Evolutionary conservation across 2,888 invertebrate species (phyloP).

Genomic region (Heliconius hortense): DNA sequence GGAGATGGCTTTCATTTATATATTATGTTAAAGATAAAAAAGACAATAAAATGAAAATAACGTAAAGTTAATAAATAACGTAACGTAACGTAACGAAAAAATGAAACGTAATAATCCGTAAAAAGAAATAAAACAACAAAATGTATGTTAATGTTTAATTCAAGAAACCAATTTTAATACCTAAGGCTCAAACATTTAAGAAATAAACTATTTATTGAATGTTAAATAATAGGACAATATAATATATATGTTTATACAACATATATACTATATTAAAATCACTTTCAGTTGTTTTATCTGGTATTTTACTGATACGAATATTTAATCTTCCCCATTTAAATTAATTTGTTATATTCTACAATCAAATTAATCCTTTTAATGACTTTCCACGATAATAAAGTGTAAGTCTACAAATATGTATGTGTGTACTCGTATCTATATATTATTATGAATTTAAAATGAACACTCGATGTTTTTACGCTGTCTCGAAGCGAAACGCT

Average conservation of each 20-base stretch:
- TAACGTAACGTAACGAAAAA: too few species aligned
- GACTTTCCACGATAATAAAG: slow-evolving; percentile 6
- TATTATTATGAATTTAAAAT: background rate
- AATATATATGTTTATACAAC: background rate
- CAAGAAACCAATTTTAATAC: background rate
- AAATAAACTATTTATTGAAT: background rate
- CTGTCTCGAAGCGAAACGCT: background rate
- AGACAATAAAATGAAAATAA: background rate
- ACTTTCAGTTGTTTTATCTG: background rate
- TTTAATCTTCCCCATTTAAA: background rate
- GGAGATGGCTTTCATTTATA: too few species aligned
- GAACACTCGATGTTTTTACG: background rate
- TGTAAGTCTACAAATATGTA: background rate
- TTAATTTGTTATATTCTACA: background rate
- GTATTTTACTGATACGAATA: slow-evolving; percentile 3
- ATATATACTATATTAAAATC: background rate
- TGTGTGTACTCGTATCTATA: too few species aligned
- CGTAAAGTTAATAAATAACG: too few species aligned
- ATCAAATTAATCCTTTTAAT: slow-evolving; percentile 14
- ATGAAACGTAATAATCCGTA: too few species aligned
- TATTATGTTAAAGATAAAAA: background rate
- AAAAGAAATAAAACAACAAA: background rate
- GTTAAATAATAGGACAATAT: background rate
- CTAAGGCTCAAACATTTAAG: background rate
- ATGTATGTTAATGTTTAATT: background rate